Conservation (phyloP, 2,113 vertebrate species). For the Dinomys branickii region DNA sequence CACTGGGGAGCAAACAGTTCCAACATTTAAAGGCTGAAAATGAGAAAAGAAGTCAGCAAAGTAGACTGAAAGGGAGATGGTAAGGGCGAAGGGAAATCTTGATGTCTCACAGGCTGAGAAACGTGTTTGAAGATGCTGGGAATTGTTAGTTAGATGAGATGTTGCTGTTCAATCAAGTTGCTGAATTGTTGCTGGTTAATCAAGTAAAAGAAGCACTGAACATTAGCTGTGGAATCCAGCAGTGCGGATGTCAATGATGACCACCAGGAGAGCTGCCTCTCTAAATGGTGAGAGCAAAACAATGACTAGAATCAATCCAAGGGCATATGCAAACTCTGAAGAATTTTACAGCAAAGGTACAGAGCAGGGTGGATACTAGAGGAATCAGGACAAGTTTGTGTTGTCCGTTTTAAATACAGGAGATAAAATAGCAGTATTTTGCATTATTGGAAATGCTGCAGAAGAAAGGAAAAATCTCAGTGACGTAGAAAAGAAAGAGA, state of each 20-base stretch:
- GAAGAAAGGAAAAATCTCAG: not conserved
- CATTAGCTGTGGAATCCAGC: not conserved
- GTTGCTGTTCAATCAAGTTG: not conserved
- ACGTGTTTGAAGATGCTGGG: not conserved
- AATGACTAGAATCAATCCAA: not conserved
- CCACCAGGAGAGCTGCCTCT: not conserved
- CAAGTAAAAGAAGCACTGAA: not conserved
- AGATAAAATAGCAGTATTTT: not conserved
- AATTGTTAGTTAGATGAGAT: not conserved
- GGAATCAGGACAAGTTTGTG: not conserved
- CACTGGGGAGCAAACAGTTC: not conserved
- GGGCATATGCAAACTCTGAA: not conserved
- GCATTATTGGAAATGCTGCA: not conserved
- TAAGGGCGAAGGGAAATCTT: not conserved
- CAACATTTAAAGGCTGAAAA: not conserved
- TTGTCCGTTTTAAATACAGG: not conserved
- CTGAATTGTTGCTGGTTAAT: not conserved
- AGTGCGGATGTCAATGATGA: not conserved
- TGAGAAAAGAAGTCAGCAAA: not conserved
- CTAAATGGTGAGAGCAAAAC: not conserved
- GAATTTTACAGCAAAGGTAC: not conserved
- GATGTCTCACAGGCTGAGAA: not conserved
- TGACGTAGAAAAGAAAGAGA: not conserved
- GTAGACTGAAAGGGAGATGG: not conserved
- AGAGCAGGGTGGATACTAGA: not conserved